phyloP scores from a whole-genome alignment of 2,113 vertebrate genomes.

The Aramus guarauna region DNA sequence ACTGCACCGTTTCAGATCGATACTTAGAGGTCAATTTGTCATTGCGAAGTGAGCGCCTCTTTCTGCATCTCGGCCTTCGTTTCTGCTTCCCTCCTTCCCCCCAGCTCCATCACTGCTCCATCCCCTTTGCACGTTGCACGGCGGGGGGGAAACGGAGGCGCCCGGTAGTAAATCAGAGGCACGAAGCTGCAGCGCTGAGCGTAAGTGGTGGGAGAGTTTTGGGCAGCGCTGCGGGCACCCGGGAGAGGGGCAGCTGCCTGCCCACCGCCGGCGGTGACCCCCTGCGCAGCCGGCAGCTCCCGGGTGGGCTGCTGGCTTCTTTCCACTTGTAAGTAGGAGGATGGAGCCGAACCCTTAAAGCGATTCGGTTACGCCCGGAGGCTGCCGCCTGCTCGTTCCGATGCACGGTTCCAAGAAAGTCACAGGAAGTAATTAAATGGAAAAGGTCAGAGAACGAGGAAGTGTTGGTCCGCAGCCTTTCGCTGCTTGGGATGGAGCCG shows the following conservation, averaged over 20 bases:
- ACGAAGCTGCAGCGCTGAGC: rapidly evolving
- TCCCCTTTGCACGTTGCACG: not conserved
- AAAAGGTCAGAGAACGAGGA: conserved; percentile 79
- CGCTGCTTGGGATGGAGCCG: conserved; percentile 40
- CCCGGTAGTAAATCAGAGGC: not conserved
- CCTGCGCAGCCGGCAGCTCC: not conserved
- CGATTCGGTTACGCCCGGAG: not conserved
- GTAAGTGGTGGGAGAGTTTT: rapidly evolving
- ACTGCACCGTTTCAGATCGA: conserved; percentile 32
- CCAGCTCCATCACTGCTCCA: not conserved
- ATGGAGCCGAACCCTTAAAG: not conserved
- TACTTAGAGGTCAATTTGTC: conserved; percentile 45
- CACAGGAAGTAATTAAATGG: conserved; percentile 81
- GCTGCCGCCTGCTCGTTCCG: conserved; percentile 10
- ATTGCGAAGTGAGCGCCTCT: not conserved
- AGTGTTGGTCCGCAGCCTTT: conserved; percentile 66
- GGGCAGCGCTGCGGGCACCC: not conserved
- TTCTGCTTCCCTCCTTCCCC: not conserved
- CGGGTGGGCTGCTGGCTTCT: not conserved
- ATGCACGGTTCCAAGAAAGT: conserved; percentile 66
- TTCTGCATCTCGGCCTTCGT: not conserved
- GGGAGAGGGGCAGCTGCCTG: not conserved
- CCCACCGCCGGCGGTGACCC: not conserved
- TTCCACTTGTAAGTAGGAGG: not conserved
- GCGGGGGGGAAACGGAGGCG: rapidly evolving